phyloP scores from a whole-genome alignment of 1,140 invertebrate genomes.

The Platorchestia sp. region DNA sequence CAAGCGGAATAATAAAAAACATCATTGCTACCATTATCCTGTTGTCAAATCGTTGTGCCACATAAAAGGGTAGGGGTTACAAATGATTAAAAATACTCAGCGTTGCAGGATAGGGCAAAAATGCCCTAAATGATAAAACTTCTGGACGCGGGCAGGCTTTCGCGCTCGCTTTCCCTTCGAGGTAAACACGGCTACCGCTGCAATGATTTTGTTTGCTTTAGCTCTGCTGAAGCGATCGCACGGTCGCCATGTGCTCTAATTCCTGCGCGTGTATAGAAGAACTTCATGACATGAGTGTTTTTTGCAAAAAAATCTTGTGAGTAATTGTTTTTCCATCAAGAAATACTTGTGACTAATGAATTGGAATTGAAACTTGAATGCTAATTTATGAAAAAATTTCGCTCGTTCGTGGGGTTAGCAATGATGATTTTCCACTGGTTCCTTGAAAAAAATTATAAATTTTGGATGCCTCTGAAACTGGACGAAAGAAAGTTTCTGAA shows the following conservation, averaged over 20 bases:
- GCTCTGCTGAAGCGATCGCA: slow-evolving; percentile 27
- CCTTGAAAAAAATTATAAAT: not conserved
- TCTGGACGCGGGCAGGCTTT: slow-evolving; percentile 37
- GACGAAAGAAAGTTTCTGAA: not conserved
- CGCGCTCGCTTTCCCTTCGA: slow-evolving; percentile 21
- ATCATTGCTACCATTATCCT: slow-evolving; percentile 51
- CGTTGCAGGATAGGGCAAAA: slow-evolving; percentile 41
- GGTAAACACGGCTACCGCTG: slow-evolving; percentile 21
- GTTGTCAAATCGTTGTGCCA: slow-evolving; percentile 53
- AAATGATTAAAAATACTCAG: slow-evolving; percentile 55
- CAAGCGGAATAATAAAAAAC: slow-evolving; percentile 50
- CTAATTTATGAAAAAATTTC: too few relatives aligned
- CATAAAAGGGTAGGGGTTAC: slow-evolving; percentile 46
- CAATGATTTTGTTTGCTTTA: slow-evolving; percentile 41
- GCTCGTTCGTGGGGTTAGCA: too few relatives aligned
- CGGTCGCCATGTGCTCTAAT: slow-evolving; percentile 11
- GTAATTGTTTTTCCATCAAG: not conserved
- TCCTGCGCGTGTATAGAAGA: not conserved
- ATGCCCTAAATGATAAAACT: slow-evolving; percentile 48
- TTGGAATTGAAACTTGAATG: too few relatives aligned
- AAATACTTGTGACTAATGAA: too few relatives aligned
- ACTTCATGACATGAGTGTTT: not conserved
- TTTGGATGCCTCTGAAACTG: not conserved
- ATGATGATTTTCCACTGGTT: not conserved
- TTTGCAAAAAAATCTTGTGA: not conserved